These are phyloP conservation scores for Tinamus guttatus DNA, from an alignment of 2,113 vertebrate species.

Conservation along the genomic window DNA sequence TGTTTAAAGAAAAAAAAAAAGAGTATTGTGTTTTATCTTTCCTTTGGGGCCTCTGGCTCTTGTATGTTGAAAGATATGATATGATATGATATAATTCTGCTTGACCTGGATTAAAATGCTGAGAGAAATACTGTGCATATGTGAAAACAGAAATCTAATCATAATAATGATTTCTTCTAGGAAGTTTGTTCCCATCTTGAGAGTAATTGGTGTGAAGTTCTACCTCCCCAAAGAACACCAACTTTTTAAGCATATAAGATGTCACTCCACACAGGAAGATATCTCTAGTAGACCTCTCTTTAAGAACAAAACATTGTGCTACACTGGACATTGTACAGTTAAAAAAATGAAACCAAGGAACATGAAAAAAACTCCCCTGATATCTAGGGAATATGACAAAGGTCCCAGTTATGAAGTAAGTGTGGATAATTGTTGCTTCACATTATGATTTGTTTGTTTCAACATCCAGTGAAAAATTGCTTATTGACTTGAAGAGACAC, in stretches of 20 bases:
- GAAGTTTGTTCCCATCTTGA: neutral
- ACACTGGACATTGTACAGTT: neutral
- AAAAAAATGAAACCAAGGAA: neutral
- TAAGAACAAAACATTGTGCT: neutral
- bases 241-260: neutral
- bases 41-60: neutral
- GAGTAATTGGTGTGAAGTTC: neutral
- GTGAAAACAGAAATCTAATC: neutral
- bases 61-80: neutral
- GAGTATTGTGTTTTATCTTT: neutral
- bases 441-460: neutral
- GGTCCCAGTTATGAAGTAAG: neutral
- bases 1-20: neutral
- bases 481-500: neutral
- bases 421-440: neutral
- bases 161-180: neutral
- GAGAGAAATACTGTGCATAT: neutral
- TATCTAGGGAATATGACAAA: neutral
- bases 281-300: neutral
- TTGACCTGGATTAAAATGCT: neutral
- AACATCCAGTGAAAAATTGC: neutral
- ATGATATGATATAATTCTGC: no score
- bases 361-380: neutral
- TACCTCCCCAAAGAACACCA: neutral
- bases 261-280: neutral